These are phyloP conservation scores for Sinohyriopsis cumingii DNA, from an alignment of 2,888 invertebrate genomes.

Conservation along the genomic window DNA sequence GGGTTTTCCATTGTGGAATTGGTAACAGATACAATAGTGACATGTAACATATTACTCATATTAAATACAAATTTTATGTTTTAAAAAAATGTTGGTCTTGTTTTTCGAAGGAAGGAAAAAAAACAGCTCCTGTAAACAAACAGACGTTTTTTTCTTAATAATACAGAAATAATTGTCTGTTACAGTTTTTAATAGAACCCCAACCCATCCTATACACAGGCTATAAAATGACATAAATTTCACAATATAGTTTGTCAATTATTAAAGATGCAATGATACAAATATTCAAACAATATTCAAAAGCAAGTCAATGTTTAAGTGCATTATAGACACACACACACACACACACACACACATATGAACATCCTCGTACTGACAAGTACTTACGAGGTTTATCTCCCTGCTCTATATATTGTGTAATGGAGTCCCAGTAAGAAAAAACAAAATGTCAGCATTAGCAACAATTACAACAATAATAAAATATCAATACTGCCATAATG, in stretches of 20 bases:
- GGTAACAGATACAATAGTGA: too few relatives aligned
- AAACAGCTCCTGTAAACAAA: too few relatives aligned
- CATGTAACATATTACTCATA: too few relatives aligned
- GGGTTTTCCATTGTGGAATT: too few relatives aligned
- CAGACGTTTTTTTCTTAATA: too few relatives aligned
- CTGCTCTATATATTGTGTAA: conserved; percentile 55
- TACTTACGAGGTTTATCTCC: conserved; percentile 71
- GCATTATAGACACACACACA: background rate
- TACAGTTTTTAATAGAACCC: too few relatives aligned
- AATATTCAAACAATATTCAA: background rate
- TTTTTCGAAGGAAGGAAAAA: too few relatives aligned
- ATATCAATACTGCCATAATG: conserved; percentile 3
- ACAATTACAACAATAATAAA: conserved; percentile 4
- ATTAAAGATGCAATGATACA: background rate
- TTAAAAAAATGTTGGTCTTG: too few relatives aligned
- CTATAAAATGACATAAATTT: background rate
- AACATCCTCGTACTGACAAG: conserved; percentile 7
- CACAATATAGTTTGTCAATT: background rate
- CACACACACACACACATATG: background rate
- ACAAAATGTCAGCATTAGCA: conserved; percentile 7
- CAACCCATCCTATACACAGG: too few relatives aligned
- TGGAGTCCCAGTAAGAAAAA: conserved; percentile 48
- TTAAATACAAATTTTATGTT: too few relatives aligned
- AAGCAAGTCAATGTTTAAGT: background rate
- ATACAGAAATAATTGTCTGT: too few relatives aligned